A percentile compares a stretch with the other conserved stretches of the same genome.
These are phyloP conservation scores for Seira sanloemensis DNA, from an alignment of 2,888 invertebrate genomes.

Conservation along the genomic window DNA sequence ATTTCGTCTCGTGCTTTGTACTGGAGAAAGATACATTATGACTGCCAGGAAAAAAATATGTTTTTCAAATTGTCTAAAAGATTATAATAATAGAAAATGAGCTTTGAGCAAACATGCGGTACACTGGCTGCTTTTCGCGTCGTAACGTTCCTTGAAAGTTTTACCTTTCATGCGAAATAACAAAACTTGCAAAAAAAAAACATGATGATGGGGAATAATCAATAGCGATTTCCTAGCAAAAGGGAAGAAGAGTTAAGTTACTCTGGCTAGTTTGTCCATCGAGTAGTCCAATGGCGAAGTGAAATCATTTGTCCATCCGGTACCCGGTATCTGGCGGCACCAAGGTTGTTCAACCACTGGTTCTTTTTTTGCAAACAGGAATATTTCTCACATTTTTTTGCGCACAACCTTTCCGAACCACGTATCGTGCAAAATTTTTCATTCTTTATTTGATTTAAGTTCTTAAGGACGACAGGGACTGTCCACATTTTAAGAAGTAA, in stretches of 20 bases:
- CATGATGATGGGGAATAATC: slow-evolving; percentile 34
- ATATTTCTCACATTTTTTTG: not conserved
- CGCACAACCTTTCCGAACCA: not conserved
- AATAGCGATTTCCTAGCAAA: slow-evolving; percentile 36
- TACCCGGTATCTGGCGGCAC: slow-evolving; percentile 46
- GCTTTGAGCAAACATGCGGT: not conserved
- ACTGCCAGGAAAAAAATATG: not conserved
- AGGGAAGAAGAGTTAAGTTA: slow-evolving; percentile 18
- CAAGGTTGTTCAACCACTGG: slow-evolving; percentile 55
- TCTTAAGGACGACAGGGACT: not conserved
- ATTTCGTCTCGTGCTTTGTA: no score
- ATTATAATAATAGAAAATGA: not conserved
- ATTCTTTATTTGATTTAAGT: not conserved
- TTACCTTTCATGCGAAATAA: no score
- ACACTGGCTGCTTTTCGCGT: slow-evolving; percentile 3
- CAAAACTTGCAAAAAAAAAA: slow-evolving; percentile 25
- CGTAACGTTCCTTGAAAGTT: no score
- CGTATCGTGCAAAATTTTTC: not conserved
- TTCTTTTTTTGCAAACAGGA: not conserved
- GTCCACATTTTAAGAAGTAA: not conserved
- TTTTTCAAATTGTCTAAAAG: no score
- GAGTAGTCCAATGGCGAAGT: slow-evolving; percentile 1
- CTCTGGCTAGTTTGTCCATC: no score
- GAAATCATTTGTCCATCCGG: not conserved
- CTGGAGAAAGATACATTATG: no score